These are phyloP conservation scores for Ganaspis sp. DNA, from an alignment of 1,140 invertebrate species.

Conservation along the genomic window DNA sequence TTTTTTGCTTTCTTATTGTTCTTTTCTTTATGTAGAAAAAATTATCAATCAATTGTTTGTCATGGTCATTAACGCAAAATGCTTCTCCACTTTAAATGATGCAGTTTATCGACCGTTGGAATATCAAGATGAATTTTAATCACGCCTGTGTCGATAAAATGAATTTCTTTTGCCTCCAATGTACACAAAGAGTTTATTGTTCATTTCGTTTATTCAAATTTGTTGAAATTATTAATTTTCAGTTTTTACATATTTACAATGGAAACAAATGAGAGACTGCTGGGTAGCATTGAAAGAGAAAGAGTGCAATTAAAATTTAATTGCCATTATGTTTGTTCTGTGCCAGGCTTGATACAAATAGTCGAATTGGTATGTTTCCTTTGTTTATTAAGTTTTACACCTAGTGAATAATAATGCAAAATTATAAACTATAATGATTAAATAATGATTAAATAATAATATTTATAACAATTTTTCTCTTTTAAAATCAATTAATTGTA, in stretches of 20 bases:
- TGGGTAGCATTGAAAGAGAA: not conserved
- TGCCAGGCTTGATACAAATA: not conserved
- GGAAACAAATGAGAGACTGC: constrained; percentile 5
- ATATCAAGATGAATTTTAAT: not conserved
- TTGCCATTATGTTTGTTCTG: not conserved
- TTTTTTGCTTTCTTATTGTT: too few species aligned
- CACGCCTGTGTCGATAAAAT: not conserved
- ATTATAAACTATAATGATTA: too few species aligned
- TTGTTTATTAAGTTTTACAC: not conserved
- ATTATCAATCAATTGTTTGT: too few species aligned
- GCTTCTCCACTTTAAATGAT: not conserved
- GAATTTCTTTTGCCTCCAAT: not conserved
- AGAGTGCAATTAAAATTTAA: not conserved
- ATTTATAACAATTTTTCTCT: too few species aligned
- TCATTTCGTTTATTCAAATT: not conserved
- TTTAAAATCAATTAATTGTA: too few species aligned
- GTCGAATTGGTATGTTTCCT: not conserved
- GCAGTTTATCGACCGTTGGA: not conserved
- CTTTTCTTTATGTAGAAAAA: too few species aligned
- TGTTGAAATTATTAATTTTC: not conserved
- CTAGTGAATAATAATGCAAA: not conserved
- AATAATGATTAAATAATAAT: too few species aligned
- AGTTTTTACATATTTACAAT: not conserved
- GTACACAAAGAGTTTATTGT: not conserved
- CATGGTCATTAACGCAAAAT: not conserved